phyloP scores from a whole-genome alignment of 35 echinoderm and acorn worm species.

The Lytechinus variegatus region DNA sequence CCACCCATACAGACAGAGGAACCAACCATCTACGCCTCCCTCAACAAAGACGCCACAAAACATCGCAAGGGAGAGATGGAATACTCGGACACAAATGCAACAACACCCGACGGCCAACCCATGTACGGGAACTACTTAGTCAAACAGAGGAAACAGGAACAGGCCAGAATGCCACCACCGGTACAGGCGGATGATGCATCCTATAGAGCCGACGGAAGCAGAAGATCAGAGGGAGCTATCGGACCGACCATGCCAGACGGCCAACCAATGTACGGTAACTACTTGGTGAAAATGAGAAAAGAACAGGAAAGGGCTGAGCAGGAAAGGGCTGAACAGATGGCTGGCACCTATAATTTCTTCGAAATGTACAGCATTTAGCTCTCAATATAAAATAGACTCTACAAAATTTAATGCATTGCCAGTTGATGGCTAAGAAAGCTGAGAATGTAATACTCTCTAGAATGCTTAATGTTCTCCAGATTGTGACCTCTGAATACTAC shows the following conservation, averaged over 20 bases:
- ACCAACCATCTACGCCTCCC: background rate
- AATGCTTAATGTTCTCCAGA: too few species aligned
- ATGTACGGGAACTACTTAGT: background rate
- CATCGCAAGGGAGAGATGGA: background rate
- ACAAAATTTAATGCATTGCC: too few species aligned
- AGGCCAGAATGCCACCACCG: background rate
- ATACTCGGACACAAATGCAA: background rate
- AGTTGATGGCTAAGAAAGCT: too few species aligned
- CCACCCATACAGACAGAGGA: conserved; percentile 16
- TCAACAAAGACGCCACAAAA: background rate
- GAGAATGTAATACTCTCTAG: too few species aligned
- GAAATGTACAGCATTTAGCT: background rate
- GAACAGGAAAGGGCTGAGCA: background rate
- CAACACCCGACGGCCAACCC: background rate
- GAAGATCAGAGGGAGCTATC: background rate
- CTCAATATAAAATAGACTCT: too few species aligned
- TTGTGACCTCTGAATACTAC: too few species aligned
- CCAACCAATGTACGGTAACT: background rate
- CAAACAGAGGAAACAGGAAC: background rate
- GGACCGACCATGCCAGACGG: background rate
- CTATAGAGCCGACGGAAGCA: background rate
- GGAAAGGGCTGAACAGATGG: background rate
- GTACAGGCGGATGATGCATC: background rate
- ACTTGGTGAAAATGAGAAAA: background rate
- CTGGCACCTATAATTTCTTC: background rate